Evolutionary conservation across 1,140 invertebrate species (phyloP).

Genomic region (Drosophila takahashii): DNA sequence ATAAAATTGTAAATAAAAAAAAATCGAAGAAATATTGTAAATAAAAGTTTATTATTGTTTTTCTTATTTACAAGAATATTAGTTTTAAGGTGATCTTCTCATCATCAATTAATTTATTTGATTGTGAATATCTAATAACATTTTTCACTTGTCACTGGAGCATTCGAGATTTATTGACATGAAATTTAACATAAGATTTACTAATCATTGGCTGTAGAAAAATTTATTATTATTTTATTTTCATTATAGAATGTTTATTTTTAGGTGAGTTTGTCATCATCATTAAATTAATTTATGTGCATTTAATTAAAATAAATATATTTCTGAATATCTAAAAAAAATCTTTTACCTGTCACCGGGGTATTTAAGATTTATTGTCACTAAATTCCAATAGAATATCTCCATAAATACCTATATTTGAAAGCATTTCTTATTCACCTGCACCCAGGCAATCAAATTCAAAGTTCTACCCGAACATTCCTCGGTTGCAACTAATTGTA

Average conservation of each 20-base stretch:
- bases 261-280: not conserved
- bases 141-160: no score
- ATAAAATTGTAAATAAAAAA: not conserved
- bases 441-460: conserved; percentile 27
- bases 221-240: no score
- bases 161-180: no score
- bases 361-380: conserved; percentile 5
- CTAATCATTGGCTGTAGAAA: no score
- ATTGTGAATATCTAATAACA: no score
- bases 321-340: not conserved
- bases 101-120: no score
- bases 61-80: no score
- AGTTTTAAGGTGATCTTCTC: not conserved
- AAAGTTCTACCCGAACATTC: conserved; percentile 28
- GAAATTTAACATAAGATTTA: no score
- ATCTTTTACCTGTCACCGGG: conserved; percentile 1
- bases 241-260: no score
- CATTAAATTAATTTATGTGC: not conserved
- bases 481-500: conserved; percentile 27
- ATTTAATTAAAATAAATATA: not conserved
- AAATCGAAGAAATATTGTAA: no score
- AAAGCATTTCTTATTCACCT: conserved; percentile 14
- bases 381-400: not conserved
- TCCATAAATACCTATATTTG: conserved; percentile 10
- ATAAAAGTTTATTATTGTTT: no score